Evolutionary conservation across 2,113 vertebrate genomes (phyloP).

Genomic region (Crotalus helleri): DNA sequence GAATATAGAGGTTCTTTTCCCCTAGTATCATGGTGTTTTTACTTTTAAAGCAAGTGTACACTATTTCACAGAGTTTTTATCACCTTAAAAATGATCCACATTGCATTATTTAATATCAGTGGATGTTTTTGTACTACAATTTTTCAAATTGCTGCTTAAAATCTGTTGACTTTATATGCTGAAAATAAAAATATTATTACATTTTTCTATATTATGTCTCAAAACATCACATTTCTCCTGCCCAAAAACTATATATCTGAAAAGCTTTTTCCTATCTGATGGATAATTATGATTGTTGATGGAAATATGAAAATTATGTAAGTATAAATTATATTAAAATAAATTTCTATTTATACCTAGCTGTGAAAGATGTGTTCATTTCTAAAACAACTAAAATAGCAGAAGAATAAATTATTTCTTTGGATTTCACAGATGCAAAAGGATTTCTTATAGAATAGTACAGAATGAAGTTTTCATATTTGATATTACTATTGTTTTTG

Average conservation of each 20-base stretch:
- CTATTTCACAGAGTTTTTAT: background rate
- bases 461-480: background rate
- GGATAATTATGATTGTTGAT: slow-evolving; percentile 19
- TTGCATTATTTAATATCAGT: background rate
- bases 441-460: background rate
- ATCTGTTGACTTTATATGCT: background rate
- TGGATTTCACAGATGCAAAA: background rate
- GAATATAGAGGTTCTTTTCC: background rate
- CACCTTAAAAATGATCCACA: background rate
- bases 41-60: background rate
- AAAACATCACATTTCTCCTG: background rate
- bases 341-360: slow-evolving; percentile 41
- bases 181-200: slow-evolving; percentile 8
- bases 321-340: slow-evolving; percentile 31
- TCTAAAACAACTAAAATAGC: background rate
- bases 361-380: background rate
- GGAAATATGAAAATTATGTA: slow-evolving; percentile 6
- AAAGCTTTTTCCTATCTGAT: background rate
- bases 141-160: background rate
- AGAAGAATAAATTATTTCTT: background rate
- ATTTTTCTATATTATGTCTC: background rate
- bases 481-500: background rate
- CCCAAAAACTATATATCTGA: background rate
- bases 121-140: background rate
- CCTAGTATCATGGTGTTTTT: background rate